A percentile compares a stretch with the other conserved stretches of the same genome.
Conservation (phyloP, 1,140 invertebrate genomes). For the Bombyx mori region DNA sequence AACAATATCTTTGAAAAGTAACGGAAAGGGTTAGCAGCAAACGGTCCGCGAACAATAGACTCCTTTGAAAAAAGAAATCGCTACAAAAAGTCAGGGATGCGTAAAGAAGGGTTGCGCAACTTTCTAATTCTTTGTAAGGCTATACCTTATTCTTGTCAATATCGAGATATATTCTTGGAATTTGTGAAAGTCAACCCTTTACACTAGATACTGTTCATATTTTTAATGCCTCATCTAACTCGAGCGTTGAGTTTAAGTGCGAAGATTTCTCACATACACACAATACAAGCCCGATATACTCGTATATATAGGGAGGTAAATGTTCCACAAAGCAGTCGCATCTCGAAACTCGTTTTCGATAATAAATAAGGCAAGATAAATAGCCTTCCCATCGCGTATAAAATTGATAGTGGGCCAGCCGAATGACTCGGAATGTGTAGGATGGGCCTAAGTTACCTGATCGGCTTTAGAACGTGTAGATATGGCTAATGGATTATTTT, state of each 20-base stretch:
- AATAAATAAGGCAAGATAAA: slow-evolving; percentile 70
- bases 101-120: slow-evolving; percentile 64
- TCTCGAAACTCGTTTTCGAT: slow-evolving; percentile 50
- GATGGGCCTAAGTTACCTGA: slow-evolving; percentile 28
- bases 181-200: slow-evolving; percentile 48
- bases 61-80: slow-evolving; percentile 45
- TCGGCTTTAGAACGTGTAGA: slow-evolving; percentile 19
- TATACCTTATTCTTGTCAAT: slow-evolving; percentile 30
- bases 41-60: slow-evolving; percentile 44
- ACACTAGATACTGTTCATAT: slow-evolving; percentile 12
- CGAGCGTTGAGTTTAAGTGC: slow-evolving; percentile 2
- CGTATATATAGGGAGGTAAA: slow-evolving; percentile 25
- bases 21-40: slow-evolving; percentile 56
- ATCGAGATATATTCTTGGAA: slow-evolving; percentile 45
- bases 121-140: slow-evolving; percentile 67
- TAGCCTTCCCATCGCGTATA: slow-evolving; percentile 57
- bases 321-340: slow-evolving; percentile 31
- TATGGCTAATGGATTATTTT: slow-evolving; percentile 27
- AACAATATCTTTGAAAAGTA: slow-evolving; percentile 38
- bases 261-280: slow-evolving; percentile 14
- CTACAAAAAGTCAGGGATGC: slow-evolving; percentile 38
- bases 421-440: slow-evolving; percentile 46
- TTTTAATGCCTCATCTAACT: slow-evolving; percentile 23
- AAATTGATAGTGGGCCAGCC: slow-evolving; percentile 59
- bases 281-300: slow-evolving; percentile 20